Base-by-base conservation (phyloP, 1,140 invertebrate genomes). In the Brachionus sp. region DNA sequence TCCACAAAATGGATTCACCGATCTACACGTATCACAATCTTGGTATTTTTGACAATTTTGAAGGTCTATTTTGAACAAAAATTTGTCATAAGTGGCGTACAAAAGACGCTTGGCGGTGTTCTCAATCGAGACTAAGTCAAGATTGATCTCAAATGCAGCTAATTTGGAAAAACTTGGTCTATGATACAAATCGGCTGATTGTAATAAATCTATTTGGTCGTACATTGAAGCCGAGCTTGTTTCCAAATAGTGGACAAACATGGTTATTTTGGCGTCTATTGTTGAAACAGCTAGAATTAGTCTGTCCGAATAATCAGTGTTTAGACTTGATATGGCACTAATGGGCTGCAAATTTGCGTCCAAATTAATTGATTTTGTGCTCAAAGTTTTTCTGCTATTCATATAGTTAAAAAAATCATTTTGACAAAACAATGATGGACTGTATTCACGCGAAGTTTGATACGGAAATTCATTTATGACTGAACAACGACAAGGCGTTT, bases 391-490 rank as follows among this genome's bases (percentile, higher is more conserved):
- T n/a, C 77, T 33, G 25, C 77, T 80, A 44, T 80, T 80, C 62
- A 80, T 80, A 25, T 80, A 80, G 42, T 80, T 80, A 42, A 80
- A 80, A 62, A 80, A 66, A 62, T 80, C 77, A 35, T 80, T 80
- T 29, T 80, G 77, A 50, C 77, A 80, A 57, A 80, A 66, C 5
- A 80, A 13, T 12, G 33, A 42, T 39, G 23, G 46, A 50, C 35
- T 13, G 50, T 37, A 80, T 33, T 39, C 12, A 0, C 46, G 5
- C 23, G 77, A 39, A 3, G 33, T 16, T n/a, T 37, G 19, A 62
- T 42, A 23, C 16, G 35, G 16, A 66, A 37, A 57, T 42, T 62
- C 50, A 9, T 80, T 80, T 9, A 62, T 62, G 1, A 62, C 62
- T 33, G 77, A 80, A 33, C 77, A 80, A 12, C 77, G 46, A 29